These are phyloP conservation scores for Seriola quinqueradiata DNA, from an alignment of 2,113 vertebrate genomes.

Conservation along the genomic window DNA sequence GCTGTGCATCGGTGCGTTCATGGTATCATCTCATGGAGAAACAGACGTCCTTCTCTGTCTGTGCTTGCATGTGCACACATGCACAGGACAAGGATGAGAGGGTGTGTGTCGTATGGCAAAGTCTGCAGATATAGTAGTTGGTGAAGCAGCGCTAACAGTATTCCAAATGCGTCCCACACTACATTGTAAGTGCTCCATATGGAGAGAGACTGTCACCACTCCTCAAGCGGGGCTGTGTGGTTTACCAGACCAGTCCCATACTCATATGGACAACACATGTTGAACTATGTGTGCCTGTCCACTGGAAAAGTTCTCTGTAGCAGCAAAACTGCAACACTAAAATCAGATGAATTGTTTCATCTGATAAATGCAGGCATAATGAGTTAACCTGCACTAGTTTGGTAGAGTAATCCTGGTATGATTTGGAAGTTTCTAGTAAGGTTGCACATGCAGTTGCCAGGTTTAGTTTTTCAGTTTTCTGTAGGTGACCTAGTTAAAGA, in stretches of 20 bases:
- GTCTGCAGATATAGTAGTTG: slow-evolving; percentile 26
- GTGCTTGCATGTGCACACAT: slow-evolving; percentile 23
- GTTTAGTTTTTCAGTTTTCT: slow-evolving; percentile 65
- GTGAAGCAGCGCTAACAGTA: slow-evolving; percentile 31
- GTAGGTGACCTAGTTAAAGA: slow-evolving; percentile 69
- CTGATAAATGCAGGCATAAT: background rate
- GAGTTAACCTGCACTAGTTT: background rate
- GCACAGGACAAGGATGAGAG: slow-evolving; percentile 18
- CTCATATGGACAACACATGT: slow-evolving; percentile 53
- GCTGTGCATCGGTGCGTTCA: slow-evolving; percentile 7
- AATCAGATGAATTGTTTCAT: slow-evolving; percentile 9
- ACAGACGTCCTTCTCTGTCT: slow-evolving; percentile 30
- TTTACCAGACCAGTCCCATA: slow-evolving; percentile 25
- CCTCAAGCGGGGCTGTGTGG: slow-evolving; percentile 9
- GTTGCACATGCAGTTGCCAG: slow-evolving; percentile 23
- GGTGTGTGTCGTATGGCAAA: slow-evolving; percentile 29
- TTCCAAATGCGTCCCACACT: slow-evolving; percentile 32
- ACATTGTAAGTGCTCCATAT: slow-evolving; percentile 38
- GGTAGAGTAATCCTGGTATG: background rate
- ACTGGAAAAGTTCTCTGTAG: slow-evolving; percentile 27
- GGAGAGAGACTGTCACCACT: slow-evolving; percentile 11
- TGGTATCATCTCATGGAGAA: slow-evolving; percentile 25
- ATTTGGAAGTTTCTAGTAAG: background rate
- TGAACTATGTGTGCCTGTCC: slow-evolving; percentile 18
- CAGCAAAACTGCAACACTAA: slow-evolving; percentile 26